Base-by-base conservation (phyloP, 2,888 invertebrate genomes). In the Deilephila porcellus region DNA sequence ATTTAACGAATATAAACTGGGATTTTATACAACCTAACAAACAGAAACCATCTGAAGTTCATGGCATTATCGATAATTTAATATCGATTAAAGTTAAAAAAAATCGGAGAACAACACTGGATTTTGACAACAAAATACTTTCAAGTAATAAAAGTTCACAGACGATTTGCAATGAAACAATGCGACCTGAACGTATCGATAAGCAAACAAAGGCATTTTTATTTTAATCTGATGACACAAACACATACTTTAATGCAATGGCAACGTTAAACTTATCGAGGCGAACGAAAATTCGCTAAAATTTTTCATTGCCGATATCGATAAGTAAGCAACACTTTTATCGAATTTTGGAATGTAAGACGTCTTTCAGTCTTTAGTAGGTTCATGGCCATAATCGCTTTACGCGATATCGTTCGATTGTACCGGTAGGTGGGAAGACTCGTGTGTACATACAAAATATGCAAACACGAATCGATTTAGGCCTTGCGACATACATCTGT, bases 401-500 rank as follows among this genome's bases (percentile, higher is more conserved):
- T 34, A 71, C 56, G 29, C 60, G 53, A 32, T 63, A 71, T 20
- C 11, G 14, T 59, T 72, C 56, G 62, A 75, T 84, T 87, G 82
- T 87, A 86, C 84, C 82, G 80, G 80, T 82, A 83, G 88, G 88
- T 88, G 86, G 87, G 87, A 79, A 77, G 76, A 73, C 4, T 62
- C 19, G 62, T 32, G 32, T 62, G 19, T 19, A 62, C 62, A 62
- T 62, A 62, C 32, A 45, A 8, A 11, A 20, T 20, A 53, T 70
- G 52, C 19, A 25, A 3, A 19, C 53, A 25, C 29, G 29, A 53
- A 70, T 70, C 70, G 70, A 25, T 25, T 25, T 32, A 70, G 53
- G 29, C 53, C 53, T 53, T 25, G 56, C 56, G 20, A 32, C 11
- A 45, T 45, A 37, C 63, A 64, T n/a, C 34, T 37, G n/a, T 34